Evolutionary conservation across 1,140 invertebrate genomes (phyloP).

Genomic region (Oscheius sp.): DNA sequence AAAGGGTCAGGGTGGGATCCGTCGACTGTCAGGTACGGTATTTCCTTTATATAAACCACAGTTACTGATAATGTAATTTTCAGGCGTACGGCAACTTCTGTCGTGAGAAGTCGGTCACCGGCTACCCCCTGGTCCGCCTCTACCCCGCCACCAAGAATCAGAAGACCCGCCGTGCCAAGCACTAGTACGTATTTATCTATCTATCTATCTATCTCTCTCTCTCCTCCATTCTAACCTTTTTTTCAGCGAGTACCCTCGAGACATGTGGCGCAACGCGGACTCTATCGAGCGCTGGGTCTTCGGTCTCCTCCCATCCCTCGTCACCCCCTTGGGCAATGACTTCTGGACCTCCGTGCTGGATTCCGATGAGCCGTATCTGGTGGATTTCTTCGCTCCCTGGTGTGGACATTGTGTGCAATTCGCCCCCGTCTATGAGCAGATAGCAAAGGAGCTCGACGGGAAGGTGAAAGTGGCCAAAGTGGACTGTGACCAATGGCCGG

Average conservation of each 20-base stretch:
- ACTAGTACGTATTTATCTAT: background rate
- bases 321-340: constrained; percentile 45
- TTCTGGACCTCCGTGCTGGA: constrained; percentile 37
- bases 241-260: constrained; percentile 52
- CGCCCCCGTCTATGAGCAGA: constrained; percentile 55
- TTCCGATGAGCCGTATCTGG: constrained; percentile 88
- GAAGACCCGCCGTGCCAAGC: background rate
- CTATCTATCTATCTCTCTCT: too few species aligned
- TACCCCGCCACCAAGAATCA: constrained; percentile 66
- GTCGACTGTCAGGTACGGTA: constrained; percentile 71
- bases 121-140: constrained; percentile 73
- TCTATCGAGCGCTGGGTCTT: constrained; percentile 55
- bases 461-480: constrained; percentile 55
- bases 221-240: background rate
- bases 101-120: constrained; percentile 66
- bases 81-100: constrained; percentile 68
- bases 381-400: constrained; percentile 90
- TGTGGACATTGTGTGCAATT: constrained; percentile 59
- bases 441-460: constrained; percentile 57
- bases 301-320: constrained; percentile 51
- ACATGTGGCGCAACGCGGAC: constrained; percentile 59
- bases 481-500: constrained; percentile 51
- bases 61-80: too few species aligned
- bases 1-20: constrained; percentile 69
- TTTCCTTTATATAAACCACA: too few species aligned